phyloP scores from a whole-genome alignment of 2,797 vertebrate species.

The Malurus leucopterus region DNA sequence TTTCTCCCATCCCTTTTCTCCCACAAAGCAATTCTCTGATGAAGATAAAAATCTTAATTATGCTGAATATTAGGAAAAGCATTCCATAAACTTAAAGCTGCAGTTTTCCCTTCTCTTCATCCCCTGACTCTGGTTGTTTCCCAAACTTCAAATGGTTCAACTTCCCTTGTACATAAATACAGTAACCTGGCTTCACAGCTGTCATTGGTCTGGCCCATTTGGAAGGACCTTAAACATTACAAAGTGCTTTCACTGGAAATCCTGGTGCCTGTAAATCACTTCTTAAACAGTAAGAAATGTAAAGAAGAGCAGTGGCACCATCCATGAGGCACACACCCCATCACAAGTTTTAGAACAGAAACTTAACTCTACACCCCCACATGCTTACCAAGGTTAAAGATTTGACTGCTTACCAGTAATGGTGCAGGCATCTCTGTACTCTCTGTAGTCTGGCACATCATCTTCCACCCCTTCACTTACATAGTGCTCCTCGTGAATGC shows the following conservation, averaged over 20 bases:
- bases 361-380: neutral
- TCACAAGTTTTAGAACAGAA: neutral
- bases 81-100: neutral
- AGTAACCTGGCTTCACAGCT: neutral
- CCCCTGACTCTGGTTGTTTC: neutral
- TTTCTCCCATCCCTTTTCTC: neutral
- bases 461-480: constrained; percentile 82
- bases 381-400: neutral
- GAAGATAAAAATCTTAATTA: neutral
- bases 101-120: neutral
- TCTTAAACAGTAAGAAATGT: neutral
- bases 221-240: neutral
- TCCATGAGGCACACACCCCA: neutral
- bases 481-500: constrained; percentile 81
- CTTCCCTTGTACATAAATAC: neutral
- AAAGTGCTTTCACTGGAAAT: neutral
- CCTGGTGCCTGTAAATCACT: neutral
- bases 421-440: constrained; percentile 93
- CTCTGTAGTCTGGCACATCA: constrained; percentile 68
- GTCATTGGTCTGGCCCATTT: neutral
- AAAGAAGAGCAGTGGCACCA: neutral
- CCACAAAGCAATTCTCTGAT: neutral
- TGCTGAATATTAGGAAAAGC: neutral
- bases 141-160: neutral
- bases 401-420: constrained; percentile 85